Evolutionary conservation across 1,140 invertebrate genomes (phyloP), one percentile per base, ranked within the genome.

Genomic region (Neuroterus valhalla): DNA sequence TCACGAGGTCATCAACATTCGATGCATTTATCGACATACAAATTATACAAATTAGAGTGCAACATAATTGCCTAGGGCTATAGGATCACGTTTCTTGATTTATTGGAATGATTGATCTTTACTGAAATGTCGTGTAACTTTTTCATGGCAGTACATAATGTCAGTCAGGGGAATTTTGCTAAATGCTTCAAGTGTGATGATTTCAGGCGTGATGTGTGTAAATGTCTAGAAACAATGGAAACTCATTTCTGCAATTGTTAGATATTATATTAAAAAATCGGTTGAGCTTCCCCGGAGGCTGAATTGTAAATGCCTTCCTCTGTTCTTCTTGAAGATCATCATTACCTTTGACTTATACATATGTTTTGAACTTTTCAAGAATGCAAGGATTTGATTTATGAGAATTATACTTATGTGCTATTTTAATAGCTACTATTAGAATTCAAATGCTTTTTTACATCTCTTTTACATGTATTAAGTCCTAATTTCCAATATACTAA

Each of bases 61-160:
- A 55, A 21, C 46, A 48, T n/a, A n/a, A n/a, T 48, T 48, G 55
- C 55, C 31, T 23, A 12, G 21, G 55, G 55, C 55, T 62, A 31
- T 55, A 23, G 19, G n/a, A 62, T 62, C 55, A 62, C 55, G 23
- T 62, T 38, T 62, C 55, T 62, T 62, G 55, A 38, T 62, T 62
- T 62, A 38, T 62, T 62, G n/a, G n/a, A 62, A 62, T 31, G 23
- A 38, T 62, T 23, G 55, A 62, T 23, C 55, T 38, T 23, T 23
- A 62, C 55, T 62, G 55, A 62, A 62, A 62, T 62, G 26, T 38
- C 55, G 31, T 62, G 26, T 38, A 62, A 62, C 55, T 62, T 62
- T 62, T 62, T 6, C n/a, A 62, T 62, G 55, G 31, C 55, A 62
- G 55, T n/a, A 62, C 23, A 62, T 23, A 62, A 62, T 62, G 55